These are phyloP conservation scores for Pheosia tremula DNA, from an alignment of 2,888 invertebrate genomes.

Conservation along the genomic window DNA sequence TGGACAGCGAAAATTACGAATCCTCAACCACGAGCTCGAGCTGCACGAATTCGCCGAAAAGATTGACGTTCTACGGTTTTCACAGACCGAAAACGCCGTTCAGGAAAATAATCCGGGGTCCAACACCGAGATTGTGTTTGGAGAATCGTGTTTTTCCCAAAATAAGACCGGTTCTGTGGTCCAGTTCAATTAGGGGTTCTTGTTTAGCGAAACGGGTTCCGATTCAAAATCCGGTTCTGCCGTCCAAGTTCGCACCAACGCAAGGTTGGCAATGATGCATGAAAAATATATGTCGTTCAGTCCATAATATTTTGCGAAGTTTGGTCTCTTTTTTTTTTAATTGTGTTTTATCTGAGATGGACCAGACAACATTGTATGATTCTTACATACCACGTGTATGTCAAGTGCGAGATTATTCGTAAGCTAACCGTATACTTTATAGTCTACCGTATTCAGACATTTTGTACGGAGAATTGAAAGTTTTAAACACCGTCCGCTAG, in stretches of 20 bases:
- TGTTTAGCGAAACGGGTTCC: conserved; percentile 81
- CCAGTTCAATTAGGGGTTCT: conserved; percentile 61
- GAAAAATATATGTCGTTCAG: conserved; percentile 45
- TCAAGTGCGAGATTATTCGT: too few species aligned
- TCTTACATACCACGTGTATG: too few species aligned
- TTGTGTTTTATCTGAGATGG: background rate
- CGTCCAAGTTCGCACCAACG: conserved; percentile 79
- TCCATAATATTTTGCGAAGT: conserved; percentile 48
- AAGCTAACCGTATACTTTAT: too few species aligned
- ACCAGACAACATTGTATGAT: background rate
- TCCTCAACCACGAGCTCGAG: conserved; percentile 87
- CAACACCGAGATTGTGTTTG: conserved; percentile 68
- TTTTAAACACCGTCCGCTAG: too few species aligned
- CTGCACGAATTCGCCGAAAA: conserved; percentile 86
- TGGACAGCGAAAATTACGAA: conserved; percentile 86
- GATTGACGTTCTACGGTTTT: conserved; percentile 75
- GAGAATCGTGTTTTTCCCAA: conserved; percentile 58
- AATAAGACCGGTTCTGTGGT: conserved; percentile 61
- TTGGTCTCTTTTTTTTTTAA: conserved; percentile 1
- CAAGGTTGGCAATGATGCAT: conserved; percentile 78
- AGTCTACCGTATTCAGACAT: too few species aligned
- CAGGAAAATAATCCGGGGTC: conserved; percentile 63
- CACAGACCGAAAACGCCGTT: conserved; percentile 71
- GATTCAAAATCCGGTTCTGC: conserved; percentile 72
- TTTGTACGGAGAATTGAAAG: too few species aligned